phyloP scores from a whole-genome alignment of 2,888 invertebrate species.

The Polydrusus tereticollis region DNA sequence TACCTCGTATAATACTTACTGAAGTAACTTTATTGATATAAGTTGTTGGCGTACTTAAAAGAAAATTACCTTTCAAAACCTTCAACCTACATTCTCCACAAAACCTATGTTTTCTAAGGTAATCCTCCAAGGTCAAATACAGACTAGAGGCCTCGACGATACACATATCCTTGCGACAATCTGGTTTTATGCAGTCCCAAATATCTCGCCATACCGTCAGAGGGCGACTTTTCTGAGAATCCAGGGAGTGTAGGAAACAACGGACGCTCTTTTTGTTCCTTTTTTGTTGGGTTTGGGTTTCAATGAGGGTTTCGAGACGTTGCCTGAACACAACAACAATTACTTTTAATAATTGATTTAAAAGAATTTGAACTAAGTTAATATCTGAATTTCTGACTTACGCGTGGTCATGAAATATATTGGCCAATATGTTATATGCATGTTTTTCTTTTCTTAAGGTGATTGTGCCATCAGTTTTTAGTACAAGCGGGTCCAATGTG shows the following conservation, averaged over 20 bases:
- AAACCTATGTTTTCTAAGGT: conserved; percentile 93
- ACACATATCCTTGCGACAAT: conserved; percentile 87
- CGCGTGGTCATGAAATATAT: conserved; percentile 90
- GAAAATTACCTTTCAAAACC: conserved; percentile 73
- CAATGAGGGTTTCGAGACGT: conserved; percentile 82
- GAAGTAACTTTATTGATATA: too few relatives aligned
- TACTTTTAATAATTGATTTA: background rate
- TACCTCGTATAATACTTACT: too few relatives aligned
- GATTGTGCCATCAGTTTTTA: conserved; percentile 82
- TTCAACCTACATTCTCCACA: conserved; percentile 95
- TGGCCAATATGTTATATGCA: conserved; percentile 84
- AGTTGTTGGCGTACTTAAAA: too few relatives aligned
- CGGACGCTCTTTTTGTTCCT: conserved; percentile 90
- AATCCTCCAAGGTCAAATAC: conserved; percentile 88
- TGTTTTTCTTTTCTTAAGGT: conserved; percentile 86
- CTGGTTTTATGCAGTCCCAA: conserved; percentile 87
- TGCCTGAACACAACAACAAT: conserved; percentile 68
- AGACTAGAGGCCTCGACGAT: conserved; percentile 88
- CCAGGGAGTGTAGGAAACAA: conserved; percentile 90
- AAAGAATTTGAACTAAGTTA: too few relatives aligned
- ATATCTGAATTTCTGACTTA: too few relatives aligned
- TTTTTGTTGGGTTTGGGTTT: conserved; percentile 85
- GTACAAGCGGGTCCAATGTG: conserved; percentile 87
- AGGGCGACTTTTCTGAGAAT: conserved; percentile 84
- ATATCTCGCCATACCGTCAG: conserved; percentile 84